Evolutionary conservation across 2,888 invertebrate genomes (phyloP).

Genomic region (Luperina nickerlii): DNA sequence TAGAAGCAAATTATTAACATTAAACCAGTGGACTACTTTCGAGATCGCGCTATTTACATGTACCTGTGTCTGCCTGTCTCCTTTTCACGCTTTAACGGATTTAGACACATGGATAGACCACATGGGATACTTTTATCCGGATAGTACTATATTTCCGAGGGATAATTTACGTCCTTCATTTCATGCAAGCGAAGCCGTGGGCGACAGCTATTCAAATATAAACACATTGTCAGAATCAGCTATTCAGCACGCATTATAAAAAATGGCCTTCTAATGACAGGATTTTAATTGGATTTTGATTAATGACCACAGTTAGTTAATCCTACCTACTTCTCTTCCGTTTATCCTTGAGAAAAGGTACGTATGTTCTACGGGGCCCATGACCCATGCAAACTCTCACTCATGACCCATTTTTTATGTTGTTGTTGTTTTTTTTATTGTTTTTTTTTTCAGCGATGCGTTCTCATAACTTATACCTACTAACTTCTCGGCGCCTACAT

Average conservation of each 20-base stretch:
- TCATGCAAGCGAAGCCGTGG: no score
- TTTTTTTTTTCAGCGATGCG: not conserved
- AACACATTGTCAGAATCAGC: not conserved
- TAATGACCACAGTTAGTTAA: not conserved
- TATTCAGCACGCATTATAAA: not conserved
- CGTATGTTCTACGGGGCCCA: no score
- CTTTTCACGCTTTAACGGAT: not conserved
- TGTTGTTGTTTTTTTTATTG: not conserved
- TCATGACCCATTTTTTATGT: no score
- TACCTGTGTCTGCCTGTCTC: not conserved
- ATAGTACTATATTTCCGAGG: not conserved
- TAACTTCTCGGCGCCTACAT: not conserved
- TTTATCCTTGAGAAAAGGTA: not conserved
- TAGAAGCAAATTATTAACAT: no score
- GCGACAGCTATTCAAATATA: not conserved
- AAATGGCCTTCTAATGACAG: not conserved
- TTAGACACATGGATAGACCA: not conserved
- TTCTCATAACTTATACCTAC: not conserved
- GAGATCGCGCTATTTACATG: no score
- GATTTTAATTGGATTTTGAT: conserved; percentile 5
- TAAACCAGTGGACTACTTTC: no score
- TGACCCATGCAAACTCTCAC: no score
- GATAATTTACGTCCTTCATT: not conserved
- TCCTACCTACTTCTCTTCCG: not conserved
- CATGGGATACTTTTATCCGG: not conserved